Base-by-base conservation (phyloP, 2,888 invertebrate species). In the Globia sparganii region DNA sequence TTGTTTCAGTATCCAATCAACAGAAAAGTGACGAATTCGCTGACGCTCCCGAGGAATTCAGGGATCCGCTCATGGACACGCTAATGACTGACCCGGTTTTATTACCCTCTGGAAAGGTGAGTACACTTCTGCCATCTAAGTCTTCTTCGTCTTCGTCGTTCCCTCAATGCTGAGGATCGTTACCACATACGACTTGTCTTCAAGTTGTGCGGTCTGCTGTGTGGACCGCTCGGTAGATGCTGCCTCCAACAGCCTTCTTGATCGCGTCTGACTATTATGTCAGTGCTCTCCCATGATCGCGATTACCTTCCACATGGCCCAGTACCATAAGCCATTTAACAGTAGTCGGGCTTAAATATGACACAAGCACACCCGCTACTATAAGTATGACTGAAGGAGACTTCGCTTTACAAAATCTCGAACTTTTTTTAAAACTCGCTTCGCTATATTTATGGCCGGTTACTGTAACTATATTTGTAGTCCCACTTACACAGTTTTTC, bases 1-100 rank as follows among this genome's bases (percentile, higher is more conserved):
- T 69, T 72, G 53, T 83, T 82, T 79, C 96, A 95, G 97, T 98
- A 86, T 97, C 97, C 71, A 99, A 99, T 94, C 98, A 98, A 93
- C 98, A 98, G 90, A 97, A 98, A 84, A 99, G 99, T 91, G 98
- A 99, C 88, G 99, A 99, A 95, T 98, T 98, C 93, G 99, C 99
- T 37, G 99, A 99, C 94, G 99, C 99, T 58, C 99, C 99, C 0
- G 99, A 99, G 89, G 99, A 99, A 95, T 99, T 99, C 94, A 98
- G 98, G 94, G 99, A 99, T 97, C 99, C 99, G 0, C 97, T 99
- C 56, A 99, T 99, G 99, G 99, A 99, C 93, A 99, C 99, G 0
- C 96, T 99, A 71, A 99, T 99, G 99, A 98, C 98, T 11, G 99
- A 99, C 95, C 99, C 99, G 18, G 99, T 99, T 18, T 96, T 98